These are phyloP conservation scores for Melangyna quadrimaculata DNA, from an alignment of 2,888 invertebrate species.

Conservation along the genomic window DNA sequence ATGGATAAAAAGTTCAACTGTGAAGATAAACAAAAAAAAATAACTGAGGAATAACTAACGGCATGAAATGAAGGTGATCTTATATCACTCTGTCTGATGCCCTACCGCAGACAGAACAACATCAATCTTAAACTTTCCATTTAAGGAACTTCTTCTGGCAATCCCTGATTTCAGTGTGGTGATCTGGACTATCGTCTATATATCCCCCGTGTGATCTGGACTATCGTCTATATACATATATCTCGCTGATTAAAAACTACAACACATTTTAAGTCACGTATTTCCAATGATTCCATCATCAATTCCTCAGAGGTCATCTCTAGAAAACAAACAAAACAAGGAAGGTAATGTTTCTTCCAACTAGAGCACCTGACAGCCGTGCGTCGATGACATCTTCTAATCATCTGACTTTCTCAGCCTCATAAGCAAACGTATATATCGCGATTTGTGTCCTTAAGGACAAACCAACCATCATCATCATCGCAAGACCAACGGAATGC, in stretches of 20 bases:
- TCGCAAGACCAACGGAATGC: not conserved
- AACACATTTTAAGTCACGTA: constrained; percentile 14
- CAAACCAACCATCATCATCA: not conserved
- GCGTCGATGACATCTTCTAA: constrained; percentile 18
- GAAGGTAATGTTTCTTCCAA: not conserved
- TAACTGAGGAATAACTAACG: not conserved
- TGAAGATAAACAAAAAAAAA: not conserved
- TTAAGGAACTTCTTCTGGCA: not conserved
- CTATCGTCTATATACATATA: not conserved
- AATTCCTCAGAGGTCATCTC: constrained; percentile 5
- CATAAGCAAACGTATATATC: constrained; percentile 2
- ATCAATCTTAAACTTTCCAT: not conserved
- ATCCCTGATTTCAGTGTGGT: not conserved
- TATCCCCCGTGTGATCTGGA: no score
- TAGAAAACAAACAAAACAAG: not conserved
- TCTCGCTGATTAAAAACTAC: constrained; percentile 11
- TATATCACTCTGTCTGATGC: not conserved
- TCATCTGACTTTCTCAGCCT: not conserved
- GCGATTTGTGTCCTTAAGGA: constrained; percentile 33
- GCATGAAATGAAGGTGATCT: not conserved
- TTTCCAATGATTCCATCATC: constrained; percentile 28
- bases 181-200: not conserved
- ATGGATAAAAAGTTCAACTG: not conserved
- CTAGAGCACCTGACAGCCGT: constrained; percentile 12
- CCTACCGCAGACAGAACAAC: not conserved